Percentiles rank a stretch among this genome's conserved stretches.
phyloP scores from a whole-genome alignment of 2,888 invertebrate genomes.

The Lasiommata megera region DNA sequence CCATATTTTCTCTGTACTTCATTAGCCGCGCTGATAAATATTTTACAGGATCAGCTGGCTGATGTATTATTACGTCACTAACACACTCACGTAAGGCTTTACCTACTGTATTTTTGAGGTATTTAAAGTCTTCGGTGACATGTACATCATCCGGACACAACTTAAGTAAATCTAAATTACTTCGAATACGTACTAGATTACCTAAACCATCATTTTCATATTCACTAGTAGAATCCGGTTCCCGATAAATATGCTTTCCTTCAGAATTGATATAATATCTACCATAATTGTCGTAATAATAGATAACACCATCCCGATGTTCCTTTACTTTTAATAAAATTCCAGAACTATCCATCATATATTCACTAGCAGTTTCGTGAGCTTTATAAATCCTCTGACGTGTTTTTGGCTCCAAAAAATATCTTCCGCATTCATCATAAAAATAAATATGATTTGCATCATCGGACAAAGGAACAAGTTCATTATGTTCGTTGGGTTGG shows the following conservation, averaged over 20 bases:
- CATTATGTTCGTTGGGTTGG: slow-evolving; percentile 62
- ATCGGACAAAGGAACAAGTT: slow-evolving; percentile 62
- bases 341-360: slow-evolving; percentile 67
- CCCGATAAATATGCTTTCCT: slow-evolving; percentile 69
- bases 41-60: slow-evolving; percentile 70
- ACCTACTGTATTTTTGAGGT: slow-evolving; percentile 63
- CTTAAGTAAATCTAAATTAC: slow-evolving; percentile 57
- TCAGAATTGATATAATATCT: slow-evolving; percentile 63
- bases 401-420: slow-evolving; percentile 55
- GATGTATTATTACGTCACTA: slow-evolving; percentile 61
- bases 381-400: slow-evolving; percentile 68
- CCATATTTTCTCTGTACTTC: slow-evolving; percentile 65
- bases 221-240: slow-evolving; percentile 61
- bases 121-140: slow-evolving; percentile 68
- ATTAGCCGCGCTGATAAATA: slow-evolving; percentile 56
- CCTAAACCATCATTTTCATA: slow-evolving; percentile 75
- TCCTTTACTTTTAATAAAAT: slow-evolving; percentile 64
- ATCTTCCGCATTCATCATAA: slow-evolving; percentile 72
- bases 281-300: slow-evolving; percentile 68
- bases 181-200: slow-evolving; percentile 69
- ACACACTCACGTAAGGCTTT: slow-evolving; percentile 63
- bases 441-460: slow-evolving; percentile 60
- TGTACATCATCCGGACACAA: slow-evolving; percentile 62
- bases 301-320: slow-evolving; percentile 57
- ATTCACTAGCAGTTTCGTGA: slow-evolving; percentile 63